Base-by-base conservation (phyloP, 2,888 invertebrate genomes). In the Thysanoteuthis rhombus region DNA sequence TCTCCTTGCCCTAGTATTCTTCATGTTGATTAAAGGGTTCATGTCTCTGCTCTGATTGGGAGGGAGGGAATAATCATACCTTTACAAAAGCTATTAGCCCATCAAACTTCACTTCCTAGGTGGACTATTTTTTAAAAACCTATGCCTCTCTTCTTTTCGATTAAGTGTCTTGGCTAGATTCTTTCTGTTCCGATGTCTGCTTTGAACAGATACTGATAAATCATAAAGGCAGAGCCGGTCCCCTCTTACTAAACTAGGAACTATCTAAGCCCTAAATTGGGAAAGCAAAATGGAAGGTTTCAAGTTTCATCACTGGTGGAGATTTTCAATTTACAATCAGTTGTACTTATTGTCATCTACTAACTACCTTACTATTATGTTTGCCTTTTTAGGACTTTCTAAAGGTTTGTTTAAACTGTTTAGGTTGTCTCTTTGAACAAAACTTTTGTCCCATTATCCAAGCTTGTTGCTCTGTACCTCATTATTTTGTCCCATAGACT, bases 51-150 rank as follows among this genome's bases (percentile, higher is more conserved):
- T 75, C 75, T n/a, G 75, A 1, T 5, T 10, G 75, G 75, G n/a
- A 75, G 75, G 75, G 75, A 32, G 38, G 91, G 39, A 38, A 91
- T 91, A 91, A 91, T 91, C 91, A 42, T 91, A 42, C 42, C 42
- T 91, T 42, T 91, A 91, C 91, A 91, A 91, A 40, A 91, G 91
- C 91, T 91, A 91, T 91, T 91, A 91, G 42, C 39, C 39, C 42
- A 91, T 42, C 91, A 40, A 91, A 91, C 42, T 91, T 38, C 42
- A 91, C 28, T 91, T 91, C 39, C 42, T 91, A 10, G 38, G 39
- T 91, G 39, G 19, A 28, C 39, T 91, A 22, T 91, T 91, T 38
- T 91, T 90, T 90, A 6, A 10, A 36, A 28, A 6, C 32, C n/a
- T 40, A 1, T 91, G 8, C 38, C 38, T 25, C 32, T 90, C 32